phyloP scores from a whole-genome alignment of 2,113 vertebrate genomes.

The Thunnus thynnus region DNA sequence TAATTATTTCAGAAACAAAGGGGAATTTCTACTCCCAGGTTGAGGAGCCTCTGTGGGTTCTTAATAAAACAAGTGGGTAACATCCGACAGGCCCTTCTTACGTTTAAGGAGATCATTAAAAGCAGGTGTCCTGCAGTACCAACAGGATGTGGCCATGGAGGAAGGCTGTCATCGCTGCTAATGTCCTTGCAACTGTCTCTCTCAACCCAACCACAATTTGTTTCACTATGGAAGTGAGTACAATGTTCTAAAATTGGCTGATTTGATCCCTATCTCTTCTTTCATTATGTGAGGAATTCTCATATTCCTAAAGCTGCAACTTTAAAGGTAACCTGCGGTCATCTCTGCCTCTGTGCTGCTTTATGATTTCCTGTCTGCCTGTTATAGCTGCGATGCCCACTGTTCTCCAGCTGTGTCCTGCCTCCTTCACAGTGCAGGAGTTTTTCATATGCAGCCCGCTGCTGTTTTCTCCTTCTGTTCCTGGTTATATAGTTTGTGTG shows the following conservation, averaged over 20 bases:
- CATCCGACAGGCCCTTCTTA: constrained; percentile 23
- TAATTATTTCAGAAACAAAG: constrained; percentile 34
- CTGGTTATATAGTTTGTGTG: background rate
- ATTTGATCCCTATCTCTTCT: background rate
- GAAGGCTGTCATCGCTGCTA: background rate
- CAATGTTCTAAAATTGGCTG: background rate
- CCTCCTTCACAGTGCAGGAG: background rate
- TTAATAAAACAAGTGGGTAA: background rate
- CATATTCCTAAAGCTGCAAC: constrained; percentile 8
- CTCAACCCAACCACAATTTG: background rate
- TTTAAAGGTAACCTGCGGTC: background rate
- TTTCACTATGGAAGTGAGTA: background rate
- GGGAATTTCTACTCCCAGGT: background rate
- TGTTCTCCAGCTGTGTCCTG: constrained; percentile 30
- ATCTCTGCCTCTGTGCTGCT: constrained; percentile 1
- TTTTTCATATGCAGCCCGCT: background rate
- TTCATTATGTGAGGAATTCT: background rate
- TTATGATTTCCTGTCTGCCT: constrained; percentile 25
- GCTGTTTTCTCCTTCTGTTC: constrained; percentile 10
- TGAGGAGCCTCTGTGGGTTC: constrained; percentile 11
- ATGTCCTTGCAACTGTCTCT: background rate
- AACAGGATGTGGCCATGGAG: constrained; percentile 30
- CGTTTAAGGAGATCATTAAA: constrained; percentile 21
- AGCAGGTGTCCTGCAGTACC: constrained; percentile 20
- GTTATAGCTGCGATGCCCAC: background rate